Evolutionary conservation across 2,113 vertebrate genomes (phyloP).

Genomic region (Chloropsis hardwickii): DNA sequence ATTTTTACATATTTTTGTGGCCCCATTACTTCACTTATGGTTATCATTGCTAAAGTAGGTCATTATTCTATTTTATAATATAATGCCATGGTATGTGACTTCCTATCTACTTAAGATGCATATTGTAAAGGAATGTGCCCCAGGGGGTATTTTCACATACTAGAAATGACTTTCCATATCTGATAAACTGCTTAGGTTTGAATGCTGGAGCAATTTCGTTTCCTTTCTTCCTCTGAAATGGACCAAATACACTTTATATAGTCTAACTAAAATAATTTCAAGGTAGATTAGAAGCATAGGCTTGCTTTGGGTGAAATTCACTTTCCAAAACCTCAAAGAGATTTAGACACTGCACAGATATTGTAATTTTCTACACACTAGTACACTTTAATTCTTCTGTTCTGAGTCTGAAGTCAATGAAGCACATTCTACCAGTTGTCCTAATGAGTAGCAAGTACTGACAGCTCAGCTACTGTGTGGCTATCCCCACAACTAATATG

Average conservation of each 20-base stretch:
- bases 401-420: neutral
- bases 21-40: neutral
- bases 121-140: neutral
- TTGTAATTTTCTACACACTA: neutral
- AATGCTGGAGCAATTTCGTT: neutral
- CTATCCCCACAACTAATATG: neutral
- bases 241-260: neutral
- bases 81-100: neutral
- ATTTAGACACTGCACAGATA: neutral
- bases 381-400: neutral
- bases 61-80: constrained; percentile 1
- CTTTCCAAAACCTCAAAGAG: constrained; percentile 38
- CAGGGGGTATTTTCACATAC: neutral
- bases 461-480: neutral
- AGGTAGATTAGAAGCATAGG: neutral
- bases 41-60: constrained; percentile 30
- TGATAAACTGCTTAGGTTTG: constrained; percentile 30
- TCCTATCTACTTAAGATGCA: constrained; percentile 6
- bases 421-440: neutral
- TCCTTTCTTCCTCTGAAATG: neutral
- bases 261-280: constrained; percentile 47
- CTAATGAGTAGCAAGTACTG: neutral
- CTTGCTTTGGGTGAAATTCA: constrained; percentile 26
- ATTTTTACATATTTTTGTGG: neutral
- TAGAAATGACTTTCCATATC: constrained; percentile 26